Conservation (phyloP, 2,113 vertebrate species). For the Albula glossodonta region DNA sequence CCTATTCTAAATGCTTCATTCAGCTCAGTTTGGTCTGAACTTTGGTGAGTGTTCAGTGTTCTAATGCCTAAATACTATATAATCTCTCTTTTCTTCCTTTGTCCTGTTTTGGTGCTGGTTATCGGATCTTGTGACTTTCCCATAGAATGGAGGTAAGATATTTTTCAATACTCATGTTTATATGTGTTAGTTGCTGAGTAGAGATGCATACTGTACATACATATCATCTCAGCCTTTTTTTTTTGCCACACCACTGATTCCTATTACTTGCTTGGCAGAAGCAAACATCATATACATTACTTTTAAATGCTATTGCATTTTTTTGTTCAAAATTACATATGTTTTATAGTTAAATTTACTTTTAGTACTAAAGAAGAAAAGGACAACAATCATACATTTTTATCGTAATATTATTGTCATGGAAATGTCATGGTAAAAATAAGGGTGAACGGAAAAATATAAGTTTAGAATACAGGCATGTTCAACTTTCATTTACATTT, state of each 20-base stretch:
- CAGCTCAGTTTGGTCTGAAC: slow-evolving; percentile 26
- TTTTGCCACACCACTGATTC: no score
- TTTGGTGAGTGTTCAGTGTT: slow-evolving; percentile 11
- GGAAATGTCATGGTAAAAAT: not conserved
- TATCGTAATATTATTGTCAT: no score
- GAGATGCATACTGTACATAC: not conserved
- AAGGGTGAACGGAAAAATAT: not conserved
- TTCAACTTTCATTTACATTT: no score
- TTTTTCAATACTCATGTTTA: not conserved
- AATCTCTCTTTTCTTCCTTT: slow-evolving; percentile 53
- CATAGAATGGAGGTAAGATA: slow-evolving; percentile 84
- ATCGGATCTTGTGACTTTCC: slow-evolving; percentile 53
- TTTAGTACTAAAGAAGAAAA: no score
- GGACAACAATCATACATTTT: no score
- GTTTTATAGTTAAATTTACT: no score
- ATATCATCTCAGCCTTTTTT: not conserved
- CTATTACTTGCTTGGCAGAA: no score
- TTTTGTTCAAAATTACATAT: no score
- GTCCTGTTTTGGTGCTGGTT: slow-evolving; percentile 47
- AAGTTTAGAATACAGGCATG: not conserved
- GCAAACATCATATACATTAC: no score
- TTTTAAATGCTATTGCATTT: no score
- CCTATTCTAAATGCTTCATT: not conserved
- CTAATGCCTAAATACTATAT: slow-evolving; percentile 44
- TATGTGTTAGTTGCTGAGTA: not conserved